These are phyloP conservation scores for Sebastes steindachneri DNA, from an alignment of 2,797 vertebrate species.

Conservation along the genomic window DNA sequence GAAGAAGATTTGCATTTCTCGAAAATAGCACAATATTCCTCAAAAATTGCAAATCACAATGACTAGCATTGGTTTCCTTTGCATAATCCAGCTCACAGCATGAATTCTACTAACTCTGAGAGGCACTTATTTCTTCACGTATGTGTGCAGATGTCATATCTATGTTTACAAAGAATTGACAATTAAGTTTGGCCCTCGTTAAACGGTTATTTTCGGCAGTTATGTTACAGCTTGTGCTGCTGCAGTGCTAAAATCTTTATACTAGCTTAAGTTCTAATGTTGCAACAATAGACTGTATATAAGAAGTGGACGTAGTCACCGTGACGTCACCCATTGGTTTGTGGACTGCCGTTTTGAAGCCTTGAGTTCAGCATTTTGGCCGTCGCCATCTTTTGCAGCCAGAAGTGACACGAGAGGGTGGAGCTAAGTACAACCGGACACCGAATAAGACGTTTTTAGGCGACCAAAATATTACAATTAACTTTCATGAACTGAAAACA, in stretches of 20 bases:
- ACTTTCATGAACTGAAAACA: no score
- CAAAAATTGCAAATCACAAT: neutral
- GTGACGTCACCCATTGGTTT: no score
- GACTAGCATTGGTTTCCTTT: neutral
- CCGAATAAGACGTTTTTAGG: no score
- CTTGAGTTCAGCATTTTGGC: rapidly evolving
- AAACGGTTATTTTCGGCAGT: neutral
- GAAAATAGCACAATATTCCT: neutral
- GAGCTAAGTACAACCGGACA: no score
- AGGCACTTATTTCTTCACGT: neutral
- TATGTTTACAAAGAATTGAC: neutral
- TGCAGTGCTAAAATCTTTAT: neutral
- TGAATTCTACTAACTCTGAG: neutral
- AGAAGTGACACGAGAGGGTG: no score
- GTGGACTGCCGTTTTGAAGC: no score
- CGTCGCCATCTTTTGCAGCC: no score
- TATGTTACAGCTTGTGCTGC: neutral
- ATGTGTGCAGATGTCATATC: neutral
- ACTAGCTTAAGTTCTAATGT: rapidly evolving
- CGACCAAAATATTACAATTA: no score
- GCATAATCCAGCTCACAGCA: neutral
- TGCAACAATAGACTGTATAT: neutral
- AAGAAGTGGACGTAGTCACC: no score
- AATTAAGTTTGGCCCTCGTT: neutral
- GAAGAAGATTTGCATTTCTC: neutral